phyloP scores from a whole-genome alignment of 2,888 invertebrate species.

The Apamea monoglypha region DNA sequence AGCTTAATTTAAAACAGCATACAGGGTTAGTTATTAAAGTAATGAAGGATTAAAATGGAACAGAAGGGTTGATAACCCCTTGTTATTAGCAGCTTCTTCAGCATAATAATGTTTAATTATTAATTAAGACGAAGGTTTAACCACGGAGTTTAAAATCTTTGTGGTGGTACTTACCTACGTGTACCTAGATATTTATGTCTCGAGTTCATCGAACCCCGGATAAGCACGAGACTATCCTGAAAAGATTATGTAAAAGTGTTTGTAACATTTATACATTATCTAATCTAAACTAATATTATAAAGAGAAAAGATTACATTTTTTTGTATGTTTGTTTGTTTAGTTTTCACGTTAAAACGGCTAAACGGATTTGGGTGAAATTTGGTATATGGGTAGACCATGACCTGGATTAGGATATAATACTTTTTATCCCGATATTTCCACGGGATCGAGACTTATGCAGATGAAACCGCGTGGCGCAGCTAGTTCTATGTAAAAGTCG shows the following conservation, averaged over 20 bases:
- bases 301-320: not conserved
- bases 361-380: not conserved
- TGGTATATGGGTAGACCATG: not conserved
- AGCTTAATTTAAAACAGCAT: not conserved
- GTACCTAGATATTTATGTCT: not conserved
- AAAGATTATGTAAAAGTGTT: not conserved
- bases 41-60: constrained; percentile 11
- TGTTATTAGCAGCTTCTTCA: constrained; percentile 7
- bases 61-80: not conserved
- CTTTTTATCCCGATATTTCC: not conserved
- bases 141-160: constrained; percentile 17
- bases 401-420: not conserved
- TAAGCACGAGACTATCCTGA: not conserved
- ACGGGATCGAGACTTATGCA: not conserved
- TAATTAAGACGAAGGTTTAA: constrained; percentile 25
- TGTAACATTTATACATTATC: not conserved
- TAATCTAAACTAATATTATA: not conserved
- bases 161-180: constrained; percentile 2
- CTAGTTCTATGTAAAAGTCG: too few species aligned
- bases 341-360: not conserved
- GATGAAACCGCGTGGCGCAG: too few species aligned
- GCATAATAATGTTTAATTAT: constrained; percentile 22
- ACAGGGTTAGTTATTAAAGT: not conserved
- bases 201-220: constrained; percentile 14
- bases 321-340: not conserved